Evolutionary conservation across 2,113 vertebrate genomes (phyloP).

Genomic region (Pseudorasbora parva): DNA sequence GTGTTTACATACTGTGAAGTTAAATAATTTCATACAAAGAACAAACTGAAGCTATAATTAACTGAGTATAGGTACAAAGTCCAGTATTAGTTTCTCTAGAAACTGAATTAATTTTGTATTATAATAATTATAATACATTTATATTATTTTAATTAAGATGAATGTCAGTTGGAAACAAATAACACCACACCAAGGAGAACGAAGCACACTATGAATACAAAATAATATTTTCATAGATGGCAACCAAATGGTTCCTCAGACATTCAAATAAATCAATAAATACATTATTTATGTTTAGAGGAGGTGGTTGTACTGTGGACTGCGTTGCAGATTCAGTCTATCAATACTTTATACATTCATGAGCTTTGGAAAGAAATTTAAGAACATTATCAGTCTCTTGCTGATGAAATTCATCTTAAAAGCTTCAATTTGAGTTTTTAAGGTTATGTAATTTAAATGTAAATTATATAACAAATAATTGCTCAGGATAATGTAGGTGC

Average conservation of each 20-base stretch:
- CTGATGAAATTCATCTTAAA: no score
- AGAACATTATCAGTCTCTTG: no score
- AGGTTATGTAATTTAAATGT: no score
- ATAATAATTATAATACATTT: not conserved
- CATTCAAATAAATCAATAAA: not conserved
- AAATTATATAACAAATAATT: no score
- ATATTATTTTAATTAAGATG: not conserved
- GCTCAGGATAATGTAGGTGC: no score
- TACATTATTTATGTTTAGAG: slow-evolving; percentile 8
- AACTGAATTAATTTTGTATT: not conserved
- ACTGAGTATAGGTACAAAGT: not conserved
- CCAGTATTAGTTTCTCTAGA: not conserved
- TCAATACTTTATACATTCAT: not conserved
- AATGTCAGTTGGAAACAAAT: not conserved
- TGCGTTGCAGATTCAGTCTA: not conserved
- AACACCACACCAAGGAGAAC: not conserved
- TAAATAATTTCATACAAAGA: not conserved
- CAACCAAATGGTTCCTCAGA: not conserved
- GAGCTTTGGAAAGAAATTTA: not conserved
- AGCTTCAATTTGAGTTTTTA: no score
- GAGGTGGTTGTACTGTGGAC: not conserved
- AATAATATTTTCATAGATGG: not conserved
- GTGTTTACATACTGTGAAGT: not conserved
- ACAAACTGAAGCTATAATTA: not conserved
- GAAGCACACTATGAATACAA: not conserved